Evolutionary conservation across 2,113 vertebrate genomes (phyloP), one percentile per base, ranked within the genome.

Genomic region (Neogobius melanostomus): DNA sequence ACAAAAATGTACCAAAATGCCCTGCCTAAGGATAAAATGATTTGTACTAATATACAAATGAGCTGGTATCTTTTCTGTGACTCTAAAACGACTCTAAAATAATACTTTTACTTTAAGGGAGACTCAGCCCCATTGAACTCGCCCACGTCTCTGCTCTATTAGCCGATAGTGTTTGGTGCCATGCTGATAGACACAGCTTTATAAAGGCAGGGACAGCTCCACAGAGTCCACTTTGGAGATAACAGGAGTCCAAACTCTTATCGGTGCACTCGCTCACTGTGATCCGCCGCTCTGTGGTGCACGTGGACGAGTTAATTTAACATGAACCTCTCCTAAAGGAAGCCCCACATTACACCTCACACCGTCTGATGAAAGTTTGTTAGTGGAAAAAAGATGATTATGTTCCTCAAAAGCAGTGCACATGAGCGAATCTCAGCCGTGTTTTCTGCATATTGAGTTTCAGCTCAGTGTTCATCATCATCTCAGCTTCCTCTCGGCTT

Each of bases 181-280:
- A 48, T 60, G 54, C 12, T 5, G 16, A 56, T 15, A 57, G 57
- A 72, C 52, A 71, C 4, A 42, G 70, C 85, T 89, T 81, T 86
- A 87, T 88, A 87, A 36, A 79, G 88, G 82, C 63, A 71, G 82
- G 72, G 63, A 45, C 57, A 17, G 67, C 7, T 6, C 46, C 70
- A 65, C 52, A 53, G 74, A 4, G 5, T 71, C 68, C 69, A 77
- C 73, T 67, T 75, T 72, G 72, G 72, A 87, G 82, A 88, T 86
- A 89, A 82, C 74, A 28, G 49, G 69, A 59, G 72, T 67, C 46
- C 74, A 83, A 83, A 67, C 56, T 60, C 65, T 87, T 87, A 91
- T 88, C 87, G 64, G 68, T 14, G 52, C 67, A 74, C 77, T 77
- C 65, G 45, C 65, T 69, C 68, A 72, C 77, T 86, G 65, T 86